These are phyloP conservation scores for Nemoura dubitans DNA, from an alignment of 2,888 invertebrate species.

Conservation along the genomic window DNA sequence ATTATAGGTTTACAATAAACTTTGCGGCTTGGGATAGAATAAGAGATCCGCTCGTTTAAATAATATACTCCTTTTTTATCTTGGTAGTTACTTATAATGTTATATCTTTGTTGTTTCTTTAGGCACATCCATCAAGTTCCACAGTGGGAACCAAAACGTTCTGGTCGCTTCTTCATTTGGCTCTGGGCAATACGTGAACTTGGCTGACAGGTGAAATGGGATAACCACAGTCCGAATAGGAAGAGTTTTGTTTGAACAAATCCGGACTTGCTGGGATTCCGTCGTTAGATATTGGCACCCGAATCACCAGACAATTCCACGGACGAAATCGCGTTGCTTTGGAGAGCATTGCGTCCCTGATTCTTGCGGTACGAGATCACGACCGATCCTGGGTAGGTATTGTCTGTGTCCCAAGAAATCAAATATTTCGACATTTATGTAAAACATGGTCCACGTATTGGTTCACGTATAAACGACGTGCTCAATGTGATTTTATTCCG, in stretches of 20 bases:
- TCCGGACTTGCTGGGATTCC: not conserved
- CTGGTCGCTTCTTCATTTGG: slow-evolving; percentile 40
- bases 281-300: not conserved
- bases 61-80: slow-evolving; percentile 13
- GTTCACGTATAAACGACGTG: too few species aligned
- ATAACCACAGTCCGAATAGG: slow-evolving; percentile 10
- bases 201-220: slow-evolving; percentile 36
- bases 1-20: slow-evolving; percentile 42
- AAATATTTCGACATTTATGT: slow-evolving; percentile 5
- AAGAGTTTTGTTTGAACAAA: slow-evolving; percentile 16
- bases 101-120: slow-evolving; percentile 28
- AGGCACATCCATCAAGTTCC: slow-evolving; percentile 18
- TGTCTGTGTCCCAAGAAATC: not conserved
- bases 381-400: not conserved
- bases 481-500: not conserved
- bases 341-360: not conserved
- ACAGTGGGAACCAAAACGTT: slow-evolving; percentile 41
- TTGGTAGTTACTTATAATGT: slow-evolving; percentile 21
- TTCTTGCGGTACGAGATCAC: not conserved
- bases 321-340: not conserved
- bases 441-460: not conserved
- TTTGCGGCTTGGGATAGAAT: slow-evolving; percentile 35
- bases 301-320: not conserved
- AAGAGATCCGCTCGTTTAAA: slow-evolving; percentile 28
- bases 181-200: slow-evolving; percentile 31